Evolutionary conservation across 2,797 vertebrate species (phyloP), one percentile per base, ranked within the genome.

Genomic region (Pantherophis alleghaniensis): DNA sequence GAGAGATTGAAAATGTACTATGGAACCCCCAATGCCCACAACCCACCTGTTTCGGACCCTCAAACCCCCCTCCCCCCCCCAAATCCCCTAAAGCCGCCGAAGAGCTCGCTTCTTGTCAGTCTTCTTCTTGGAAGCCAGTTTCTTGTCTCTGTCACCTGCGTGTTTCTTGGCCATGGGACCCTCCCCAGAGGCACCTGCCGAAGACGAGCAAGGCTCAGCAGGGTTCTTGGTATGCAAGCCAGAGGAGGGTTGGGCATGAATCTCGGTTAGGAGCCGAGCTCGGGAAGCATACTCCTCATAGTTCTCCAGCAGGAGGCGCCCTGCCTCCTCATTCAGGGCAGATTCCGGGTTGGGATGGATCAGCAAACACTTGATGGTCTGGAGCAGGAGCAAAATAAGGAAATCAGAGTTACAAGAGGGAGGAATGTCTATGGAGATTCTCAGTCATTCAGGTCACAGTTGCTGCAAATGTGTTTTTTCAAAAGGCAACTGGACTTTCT

Each of bases 331-430:
- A 0, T 99, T 99, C 94, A 99, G 97, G 4, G 99, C 99, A 0
- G 99, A 99, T 97, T 99, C 99, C 0, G 99, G 99, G 95, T 99
- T 99, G 0, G 99, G 99, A 95, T 99, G 99, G 96, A 99, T 99
- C 96, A 99, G 98, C 96, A 99, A 98, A 98, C 99, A 99, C 98
- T 99, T 99, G 97, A 99, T 99, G 87, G 99, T 99, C 99, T 99
- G 96, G 0, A 60, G 20, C 86, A 57, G 90, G 18, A 89, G 88
- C 0, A 57, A 83, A 42, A 32, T 60, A 60, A 88, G 20, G 2
- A 1, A n/a, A 14, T 22, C 28, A 92, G 13, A 22, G 56, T 24
- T 24, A 26, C n/a, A 13, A 90, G 14, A 86, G 51, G 88, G 90
- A 13, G 37, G 53, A 6, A 88, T 14, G 28, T 66, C 5, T n/a